Evolutionary conservation across 1,140 invertebrate genomes (phyloP).

Genomic region (Acyrthosiphon pisum): DNA sequence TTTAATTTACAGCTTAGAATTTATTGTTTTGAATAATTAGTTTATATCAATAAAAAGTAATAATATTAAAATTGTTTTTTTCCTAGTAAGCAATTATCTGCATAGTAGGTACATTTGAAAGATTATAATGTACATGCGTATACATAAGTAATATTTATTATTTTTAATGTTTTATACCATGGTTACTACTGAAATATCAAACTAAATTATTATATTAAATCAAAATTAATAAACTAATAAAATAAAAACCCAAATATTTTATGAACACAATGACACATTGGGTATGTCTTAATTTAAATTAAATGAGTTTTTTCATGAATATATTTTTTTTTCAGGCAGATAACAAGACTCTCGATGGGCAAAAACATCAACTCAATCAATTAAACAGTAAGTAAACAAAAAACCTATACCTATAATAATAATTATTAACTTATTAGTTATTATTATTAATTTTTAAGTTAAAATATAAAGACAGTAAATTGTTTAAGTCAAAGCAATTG

Average conservation of each 20-base stretch:
- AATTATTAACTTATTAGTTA: neutral
- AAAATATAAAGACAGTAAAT: neutral
- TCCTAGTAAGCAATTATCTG: neutral
- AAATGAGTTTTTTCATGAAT: neutral
- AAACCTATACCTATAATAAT: neutral
- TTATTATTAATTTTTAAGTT: neutral
- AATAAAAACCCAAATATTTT: neutral
- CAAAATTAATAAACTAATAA: neutral
- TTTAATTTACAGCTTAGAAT: neutral
- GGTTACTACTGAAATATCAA: neutral
- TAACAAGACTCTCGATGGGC: slow-evolving; percentile 37
- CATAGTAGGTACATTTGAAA: neutral
- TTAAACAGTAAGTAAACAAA: slow-evolving; percentile 38
- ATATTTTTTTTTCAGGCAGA: slow-evolving; percentile 30
- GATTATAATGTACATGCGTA: neutral
- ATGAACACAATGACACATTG: neutral
- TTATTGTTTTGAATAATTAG: neutral
- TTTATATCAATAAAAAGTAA: neutral
- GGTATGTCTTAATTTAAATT: neutral
- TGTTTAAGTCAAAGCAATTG: neutral
- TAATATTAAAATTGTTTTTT: neutral
- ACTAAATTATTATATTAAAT: neutral
- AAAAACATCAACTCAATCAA: slow-evolving; percentile 35
- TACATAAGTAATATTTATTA: neutral
- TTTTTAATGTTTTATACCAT: neutral